phyloP scores from a whole-genome alignment of 1,140 invertebrate species.

The Steinernema feltiae region DNA sequence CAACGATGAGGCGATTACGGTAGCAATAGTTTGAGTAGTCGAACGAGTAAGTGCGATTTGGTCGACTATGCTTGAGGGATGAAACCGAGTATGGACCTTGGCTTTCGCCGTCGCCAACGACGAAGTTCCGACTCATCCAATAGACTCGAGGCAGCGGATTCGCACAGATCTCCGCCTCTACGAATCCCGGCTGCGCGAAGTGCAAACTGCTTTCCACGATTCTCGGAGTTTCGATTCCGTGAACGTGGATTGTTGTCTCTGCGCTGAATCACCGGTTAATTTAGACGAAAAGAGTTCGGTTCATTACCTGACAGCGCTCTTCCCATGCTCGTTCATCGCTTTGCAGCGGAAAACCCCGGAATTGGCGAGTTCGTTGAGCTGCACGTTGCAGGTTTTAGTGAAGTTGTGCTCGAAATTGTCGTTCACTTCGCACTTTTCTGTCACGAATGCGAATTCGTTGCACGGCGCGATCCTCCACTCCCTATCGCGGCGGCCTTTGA shows the following conservation, averaged over 20 bases:
- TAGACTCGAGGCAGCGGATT: background rate
- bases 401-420: slow-evolving; percentile 12
- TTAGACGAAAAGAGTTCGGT: background rate
- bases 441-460: background rate
- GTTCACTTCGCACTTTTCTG: slow-evolving; percentile 1
- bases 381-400: slow-evolving; percentile 6
- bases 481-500: background rate
- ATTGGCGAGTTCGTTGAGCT: background rate
- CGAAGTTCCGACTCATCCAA: background rate
- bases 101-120: background rate
- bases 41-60: background rate
- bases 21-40: slow-evolving; percentile 2
- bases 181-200: background rate
- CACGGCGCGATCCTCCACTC: background rate
- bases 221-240: background rate
- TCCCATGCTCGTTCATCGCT: background rate
- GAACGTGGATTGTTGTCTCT: background rate
- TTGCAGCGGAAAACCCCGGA: background rate
- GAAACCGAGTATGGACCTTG: background rate
- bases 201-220: background rate
- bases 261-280: background rate
- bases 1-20: background rate
- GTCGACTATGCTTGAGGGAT: background rate
- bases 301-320: background rate
- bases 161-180: background rate